Evolutionary conservation across 2,113 vertebrate species (phyloP).

Genomic region (Danio rerio): GRCz12tu NC_133177.1:1214501-1215000

Average conservation of each 20-base stretch:
- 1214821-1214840: constrained; percentile 27
- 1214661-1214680: too few relatives aligned
- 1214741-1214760: neutral
- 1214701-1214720: too few relatives aligned
- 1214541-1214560: too few relatives aligned
- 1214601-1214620: too few relatives aligned
- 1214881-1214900: constrained; percentile 43
- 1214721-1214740: too few relatives aligned
- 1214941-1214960: constrained; percentile 69
- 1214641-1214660: too few relatives aligned
- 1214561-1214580: too few relatives aligned
- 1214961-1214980: constrained; percentile 61
- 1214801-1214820: constrained; percentile 3
- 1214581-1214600: too few relatives aligned
- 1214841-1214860: constrained; percentile 60
- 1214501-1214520: too few relatives aligned
- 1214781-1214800: constrained; percentile 49
- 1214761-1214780: constrained; percentile 6
- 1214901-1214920: constrained; percentile 64
- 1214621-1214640: too few relatives aligned
- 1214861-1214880: constrained; percentile 5
- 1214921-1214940: constrained; percentile 63
- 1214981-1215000: constrained; percentile 72
- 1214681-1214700: too few relatives aligned
- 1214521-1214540: too few relatives aligned